Evolutionary conservation across 2,888 invertebrate species (phyloP).

Genomic region (Drosophila hamatofila): DNA sequence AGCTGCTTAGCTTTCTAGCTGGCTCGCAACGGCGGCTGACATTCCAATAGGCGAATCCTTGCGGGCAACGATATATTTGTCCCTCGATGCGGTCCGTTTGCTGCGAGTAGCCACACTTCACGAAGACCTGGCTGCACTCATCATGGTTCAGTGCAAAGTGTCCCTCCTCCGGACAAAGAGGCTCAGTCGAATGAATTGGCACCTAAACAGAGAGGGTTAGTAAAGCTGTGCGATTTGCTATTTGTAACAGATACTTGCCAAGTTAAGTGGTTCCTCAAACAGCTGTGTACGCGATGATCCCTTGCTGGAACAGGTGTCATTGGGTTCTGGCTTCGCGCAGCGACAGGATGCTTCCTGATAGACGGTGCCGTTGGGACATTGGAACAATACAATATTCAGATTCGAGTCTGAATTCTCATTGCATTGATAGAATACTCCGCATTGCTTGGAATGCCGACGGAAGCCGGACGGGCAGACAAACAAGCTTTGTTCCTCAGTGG

Average conservation of each 20-base stretch:
- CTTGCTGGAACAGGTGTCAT: slow-evolving; percentile 80
- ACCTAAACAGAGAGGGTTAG: slow-evolving; percentile 86
- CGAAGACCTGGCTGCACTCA: slow-evolving; percentile 90
- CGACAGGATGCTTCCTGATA: slow-evolving; percentile 91
- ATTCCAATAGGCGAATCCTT: slow-evolving; percentile 91
- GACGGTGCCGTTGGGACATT: slow-evolving; percentile 91
- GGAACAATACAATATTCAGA: slow-evolving; percentile 90
- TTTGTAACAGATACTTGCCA: slow-evolving; percentile 63
- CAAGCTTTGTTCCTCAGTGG: slow-evolving; percentile 88
- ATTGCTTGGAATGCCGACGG: slow-evolving; percentile 92
- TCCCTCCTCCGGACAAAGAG: slow-evolving; percentile 89
- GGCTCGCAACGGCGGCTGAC: slow-evolving; percentile 92
- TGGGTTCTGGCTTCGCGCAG: slow-evolving; percentile 88
- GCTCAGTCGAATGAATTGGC: slow-evolving; percentile 86
- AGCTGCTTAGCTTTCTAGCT: slow-evolving; percentile 87
- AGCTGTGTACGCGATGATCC: slow-evolving; percentile 57
- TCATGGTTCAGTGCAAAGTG: slow-evolving; percentile 89
- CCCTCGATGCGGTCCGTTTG: slow-evolving; percentile 88
- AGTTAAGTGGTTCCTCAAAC: slow-evolving; percentile 72
- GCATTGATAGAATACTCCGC: slow-evolving; percentile 94
- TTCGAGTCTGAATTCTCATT: slow-evolving; percentile 89
- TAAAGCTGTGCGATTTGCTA: background rate
- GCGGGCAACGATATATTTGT: slow-evolving; percentile 91
- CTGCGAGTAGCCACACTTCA: slow-evolving; percentile 88
- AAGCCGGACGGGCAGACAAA: slow-evolving; percentile 94